These are phyloP conservation scores for Blennius ocellaris DNA, from an alignment of 2,113 vertebrate genomes.

Conservation along the genomic window DNA sequence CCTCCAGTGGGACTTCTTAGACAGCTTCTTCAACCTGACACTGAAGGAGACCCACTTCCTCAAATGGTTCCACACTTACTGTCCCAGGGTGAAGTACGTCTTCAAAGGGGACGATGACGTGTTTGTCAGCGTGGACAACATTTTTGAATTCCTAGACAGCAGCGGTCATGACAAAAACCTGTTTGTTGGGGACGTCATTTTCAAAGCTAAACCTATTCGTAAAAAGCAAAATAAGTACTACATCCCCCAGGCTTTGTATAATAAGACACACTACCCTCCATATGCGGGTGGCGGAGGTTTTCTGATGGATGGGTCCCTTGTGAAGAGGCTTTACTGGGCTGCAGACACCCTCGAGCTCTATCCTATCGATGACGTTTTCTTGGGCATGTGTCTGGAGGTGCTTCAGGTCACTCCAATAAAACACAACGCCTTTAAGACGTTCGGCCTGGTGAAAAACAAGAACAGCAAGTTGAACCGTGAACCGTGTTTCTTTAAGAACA, in stretches of 20 bases:
- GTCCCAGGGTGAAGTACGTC: conserved; percentile 84
- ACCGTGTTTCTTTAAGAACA: conserved; percentile 92
- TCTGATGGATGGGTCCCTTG: conserved; percentile 89
- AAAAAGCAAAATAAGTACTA: conserved; percentile 96
- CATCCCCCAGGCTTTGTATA: conserved; percentile 88
- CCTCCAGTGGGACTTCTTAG: conserved; percentile 96
- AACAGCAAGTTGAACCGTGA: conserved; percentile 94
- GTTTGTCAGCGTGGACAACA: conserved; percentile 90
- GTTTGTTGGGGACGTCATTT: conserved; percentile 91
- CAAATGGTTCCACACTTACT: conserved; percentile 94
- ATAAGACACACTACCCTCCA: conserved; percentile 90
- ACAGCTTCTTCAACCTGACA: conserved; percentile 98
- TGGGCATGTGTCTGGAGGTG: conserved; percentile 96
- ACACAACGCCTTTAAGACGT: conserved; percentile 95
- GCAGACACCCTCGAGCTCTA: conserved; percentile 90
- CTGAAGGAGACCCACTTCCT: conserved; percentile 97
- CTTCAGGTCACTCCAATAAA: conserved; percentile 87
- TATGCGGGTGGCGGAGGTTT: conserved; percentile 96
- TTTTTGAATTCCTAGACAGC: conserved; percentile 90
- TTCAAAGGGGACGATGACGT: conserved; percentile 97
- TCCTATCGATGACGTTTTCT: conserved; percentile 95
- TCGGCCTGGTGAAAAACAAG: conserved; percentile 93
- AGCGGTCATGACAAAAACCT: conserved; percentile 79
- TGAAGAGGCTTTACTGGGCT: conserved; percentile 83
- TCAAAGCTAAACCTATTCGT: conserved; percentile 91